These are phyloP conservation scores for Edolisoma coerulescens DNA, from an alignment of 2,113 vertebrate species.

Conservation along the genomic window DNA sequence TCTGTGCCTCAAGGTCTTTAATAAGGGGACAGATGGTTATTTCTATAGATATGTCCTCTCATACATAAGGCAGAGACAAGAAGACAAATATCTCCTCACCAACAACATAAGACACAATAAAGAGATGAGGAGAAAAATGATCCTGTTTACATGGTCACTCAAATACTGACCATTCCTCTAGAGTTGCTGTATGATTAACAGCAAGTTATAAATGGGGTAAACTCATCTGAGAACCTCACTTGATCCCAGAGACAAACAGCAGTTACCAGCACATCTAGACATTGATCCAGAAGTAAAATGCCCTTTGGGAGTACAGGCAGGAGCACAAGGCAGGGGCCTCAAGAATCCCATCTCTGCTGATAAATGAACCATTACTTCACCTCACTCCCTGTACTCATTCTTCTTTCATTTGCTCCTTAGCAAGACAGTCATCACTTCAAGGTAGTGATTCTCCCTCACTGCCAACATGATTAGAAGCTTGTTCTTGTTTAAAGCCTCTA, in stretches of 20 bases:
- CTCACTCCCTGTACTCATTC: neutral
- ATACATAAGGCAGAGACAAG: neutral
- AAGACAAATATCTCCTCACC: neutral
- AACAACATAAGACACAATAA: neutral
- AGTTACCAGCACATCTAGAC: neutral
- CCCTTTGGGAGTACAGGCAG: neutral
- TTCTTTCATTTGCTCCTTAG: neutral
- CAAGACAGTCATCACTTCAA: neutral
- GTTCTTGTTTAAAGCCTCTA: neutral
- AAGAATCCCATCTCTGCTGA: neutral
- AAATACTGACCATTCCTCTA: neutral
- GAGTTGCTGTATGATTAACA: neutral
- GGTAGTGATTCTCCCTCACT: neutral
- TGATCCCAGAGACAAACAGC: neutral
- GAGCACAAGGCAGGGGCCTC: neutral
- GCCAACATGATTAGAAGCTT: neutral
- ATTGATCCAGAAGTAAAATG: neutral
- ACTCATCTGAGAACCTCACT: neutral
- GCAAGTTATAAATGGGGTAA: neutral
- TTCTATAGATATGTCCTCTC: neutral
- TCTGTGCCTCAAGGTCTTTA: neutral
- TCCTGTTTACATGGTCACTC: neutral
- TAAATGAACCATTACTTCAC: neutral
- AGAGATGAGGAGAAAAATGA: neutral
- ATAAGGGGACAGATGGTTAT: neutral